These are phyloP conservation scores for Caerostris extrusa DNA, from an alignment of 1,140 invertebrate genomes.

Conservation along the genomic window DNA sequence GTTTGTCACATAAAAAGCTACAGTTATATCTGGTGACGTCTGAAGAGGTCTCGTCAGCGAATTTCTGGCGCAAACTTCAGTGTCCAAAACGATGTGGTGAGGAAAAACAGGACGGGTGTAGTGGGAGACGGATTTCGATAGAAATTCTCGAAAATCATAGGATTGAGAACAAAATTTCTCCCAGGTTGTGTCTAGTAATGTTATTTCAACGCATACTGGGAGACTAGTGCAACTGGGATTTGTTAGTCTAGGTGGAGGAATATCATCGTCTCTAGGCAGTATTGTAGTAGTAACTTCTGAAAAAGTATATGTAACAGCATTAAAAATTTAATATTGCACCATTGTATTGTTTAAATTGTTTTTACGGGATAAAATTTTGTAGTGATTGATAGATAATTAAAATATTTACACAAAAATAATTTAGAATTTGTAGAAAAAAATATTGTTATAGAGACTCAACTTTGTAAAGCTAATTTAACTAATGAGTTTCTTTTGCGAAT, in stretches of 20 bases:
- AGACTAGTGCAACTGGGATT: constrained; percentile 65
- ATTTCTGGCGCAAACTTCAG: not conserved
- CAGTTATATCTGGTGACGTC: constrained; percentile 6
- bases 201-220: constrained; percentile 60
- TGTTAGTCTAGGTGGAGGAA: constrained; percentile 41
- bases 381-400: too few relatives aligned
- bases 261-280: not conserved
- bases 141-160: constrained; percentile 46
- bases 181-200: constrained; percentile 60
- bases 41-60: constrained; percentile 3
- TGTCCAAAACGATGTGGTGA: constrained; percentile 53
- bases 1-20: constrained; percentile 49
- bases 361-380: too few relatives aligned
- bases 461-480: too few relatives aligned
- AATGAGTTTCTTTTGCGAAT: too few relatives aligned
- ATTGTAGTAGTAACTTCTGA: not conserved
- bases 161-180: constrained; percentile 48
- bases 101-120: constrained; percentile 54
- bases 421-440: too few relatives aligned
- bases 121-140: constrained; percentile 43
- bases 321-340: too few relatives aligned
- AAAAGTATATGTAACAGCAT: not conserved
- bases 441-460: too few relatives aligned
- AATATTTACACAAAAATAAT: too few relatives aligned
- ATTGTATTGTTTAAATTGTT: too few relatives aligned